Conservation (phyloP, 1,140 invertebrate genomes). For the Microplitis demolitor region DNA sequence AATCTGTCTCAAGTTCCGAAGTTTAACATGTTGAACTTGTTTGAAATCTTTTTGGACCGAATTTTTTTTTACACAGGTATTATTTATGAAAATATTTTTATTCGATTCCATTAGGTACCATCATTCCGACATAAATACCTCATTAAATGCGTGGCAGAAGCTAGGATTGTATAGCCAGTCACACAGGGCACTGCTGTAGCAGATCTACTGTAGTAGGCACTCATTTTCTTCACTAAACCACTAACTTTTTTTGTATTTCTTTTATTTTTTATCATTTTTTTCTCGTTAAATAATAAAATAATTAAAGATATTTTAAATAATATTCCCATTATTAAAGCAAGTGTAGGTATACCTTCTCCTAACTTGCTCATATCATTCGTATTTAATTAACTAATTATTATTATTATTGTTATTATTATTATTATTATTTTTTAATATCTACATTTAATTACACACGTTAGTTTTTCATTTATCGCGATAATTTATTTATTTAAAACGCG, state of each 20-base stretch:
- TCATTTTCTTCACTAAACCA: conserved; percentile 59
- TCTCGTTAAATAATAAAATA: conserved; percentile 23
- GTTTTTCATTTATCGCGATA: background rate
- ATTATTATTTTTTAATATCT: background rate
- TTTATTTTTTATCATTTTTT: background rate
- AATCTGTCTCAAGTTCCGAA: no score
- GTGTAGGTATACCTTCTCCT: conserved; percentile 61
- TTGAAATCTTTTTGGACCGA: no score
- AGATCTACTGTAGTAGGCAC: conserved; percentile 61
- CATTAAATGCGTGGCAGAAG: conserved; percentile 61
- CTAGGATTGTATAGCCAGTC: conserved; percentile 59
- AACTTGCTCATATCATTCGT: conserved; percentile 50
- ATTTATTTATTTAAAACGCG: background rate
- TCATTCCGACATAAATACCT: conserved; percentile 64
- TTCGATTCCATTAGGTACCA: conserved; percentile 56
- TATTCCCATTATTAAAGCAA: conserved; percentile 52
- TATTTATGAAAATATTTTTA: conserved; percentile 24
- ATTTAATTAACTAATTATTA: background rate
- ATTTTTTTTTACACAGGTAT: background rate
- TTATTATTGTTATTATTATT: no score
- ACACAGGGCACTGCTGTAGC: conserved; percentile 61
- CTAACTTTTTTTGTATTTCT: conserved; percentile 48
- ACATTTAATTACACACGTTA: conserved; percentile 14
- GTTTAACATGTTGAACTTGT: no score
- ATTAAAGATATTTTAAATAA: conserved; percentile 41